Percentiles rank a stretch among this genome's conserved stretches.
Evolutionary conservation across 2,888 invertebrate genomes (phyloP).

Genomic region (Calameuta filiformis): DNA sequence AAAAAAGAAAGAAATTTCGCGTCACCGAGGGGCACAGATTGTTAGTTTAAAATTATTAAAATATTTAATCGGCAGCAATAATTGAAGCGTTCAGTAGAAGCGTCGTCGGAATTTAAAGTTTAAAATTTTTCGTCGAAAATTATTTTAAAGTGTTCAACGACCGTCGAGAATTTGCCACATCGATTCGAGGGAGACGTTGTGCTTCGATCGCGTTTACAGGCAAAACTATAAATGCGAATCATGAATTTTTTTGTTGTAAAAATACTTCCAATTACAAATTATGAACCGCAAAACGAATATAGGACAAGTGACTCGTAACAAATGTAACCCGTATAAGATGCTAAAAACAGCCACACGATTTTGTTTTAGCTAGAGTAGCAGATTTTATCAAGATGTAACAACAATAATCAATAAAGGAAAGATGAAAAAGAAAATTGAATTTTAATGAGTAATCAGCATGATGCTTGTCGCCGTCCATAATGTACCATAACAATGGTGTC

Average conservation of each 20-base stretch:
- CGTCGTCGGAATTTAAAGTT: background rate
- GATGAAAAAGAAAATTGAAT: background rate
- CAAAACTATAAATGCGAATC: background rate
- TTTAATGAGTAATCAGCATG: background rate
- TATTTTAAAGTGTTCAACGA: background rate
- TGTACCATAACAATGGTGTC: background rate
- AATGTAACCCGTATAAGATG: background rate
- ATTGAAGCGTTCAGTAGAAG: background rate
- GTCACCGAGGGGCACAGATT: background rate
- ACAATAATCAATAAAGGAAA: background rate
- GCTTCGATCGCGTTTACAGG: background rate
- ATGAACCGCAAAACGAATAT: no score
- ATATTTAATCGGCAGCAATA: background rate
- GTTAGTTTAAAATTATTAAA: background rate
- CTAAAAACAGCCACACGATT: background rate
- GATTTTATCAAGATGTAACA: conserved; percentile 16
- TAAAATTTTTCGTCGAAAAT: background rate
- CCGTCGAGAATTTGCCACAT: background rate
- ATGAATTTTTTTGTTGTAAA: background rate
- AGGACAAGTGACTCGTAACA: background rate
- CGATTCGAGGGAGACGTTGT: background rate
- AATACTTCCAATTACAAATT: background rate
- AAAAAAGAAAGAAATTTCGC: background rate
- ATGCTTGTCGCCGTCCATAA: background rate
- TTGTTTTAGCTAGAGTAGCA: conserved; percentile 9